Percentiles rank a stretch among this genome's conserved stretches.
These are phyloP conservation scores for Nemurella pictetii DNA, from an alignment of 2,888 invertebrate genomes.

Conservation along the genomic window DNA sequence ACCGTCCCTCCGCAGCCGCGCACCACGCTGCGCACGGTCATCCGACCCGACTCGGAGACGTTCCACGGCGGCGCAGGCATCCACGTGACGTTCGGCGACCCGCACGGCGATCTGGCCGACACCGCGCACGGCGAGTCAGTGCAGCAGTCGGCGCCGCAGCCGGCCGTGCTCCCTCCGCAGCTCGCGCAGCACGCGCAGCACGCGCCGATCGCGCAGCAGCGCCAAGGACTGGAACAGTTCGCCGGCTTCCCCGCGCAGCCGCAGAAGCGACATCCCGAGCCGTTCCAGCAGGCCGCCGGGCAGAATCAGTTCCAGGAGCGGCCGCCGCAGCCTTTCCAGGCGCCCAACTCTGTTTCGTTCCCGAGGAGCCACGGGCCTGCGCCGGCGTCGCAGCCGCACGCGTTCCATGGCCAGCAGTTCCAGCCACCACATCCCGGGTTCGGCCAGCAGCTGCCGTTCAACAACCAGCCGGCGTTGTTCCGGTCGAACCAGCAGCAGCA, in stretches of 20 bases:
- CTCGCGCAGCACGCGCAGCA: slow-evolving; percentile 29
- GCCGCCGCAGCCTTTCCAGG: slow-evolving; percentile 59
- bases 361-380: background rate
- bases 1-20: slow-evolving; percentile 61
- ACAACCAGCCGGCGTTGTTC: slow-evolving; percentile 44
- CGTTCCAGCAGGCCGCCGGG: slow-evolving; percentile 33
- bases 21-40: slow-evolving; percentile 81
- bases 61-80: slow-evolving; percentile 76
- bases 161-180: slow-evolving; percentile 59
- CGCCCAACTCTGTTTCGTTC: slow-evolving; percentile 43
- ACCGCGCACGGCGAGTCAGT: slow-evolving; percentile 34
- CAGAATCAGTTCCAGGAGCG: slow-evolving; percentile 55
- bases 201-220: slow-evolving; percentile 32
- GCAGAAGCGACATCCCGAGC: slow-evolving; percentile 34
- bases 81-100: slow-evolving; percentile 77
- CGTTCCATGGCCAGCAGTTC: slow-evolving; percentile 52
- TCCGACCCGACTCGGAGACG: slow-evolving; percentile 82
- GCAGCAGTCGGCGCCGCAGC: slow-evolving; percentile 63
- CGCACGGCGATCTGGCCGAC: slow-evolving; percentile 49
- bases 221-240: slow-evolving; percentile 36
- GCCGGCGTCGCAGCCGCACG: slow-evolving; percentile 49
- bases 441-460: slow-evolving; percentile 56
- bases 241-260: slow-evolving; percentile 1
- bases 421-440: slow-evolving; percentile 59
- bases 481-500: slow-evolving; percentile 49